Percentiles rank a stretch among this genome's conserved stretches.
phyloP scores from a whole-genome alignment of 2,888 invertebrate species.

The Halictus quadricinctus region DNA sequence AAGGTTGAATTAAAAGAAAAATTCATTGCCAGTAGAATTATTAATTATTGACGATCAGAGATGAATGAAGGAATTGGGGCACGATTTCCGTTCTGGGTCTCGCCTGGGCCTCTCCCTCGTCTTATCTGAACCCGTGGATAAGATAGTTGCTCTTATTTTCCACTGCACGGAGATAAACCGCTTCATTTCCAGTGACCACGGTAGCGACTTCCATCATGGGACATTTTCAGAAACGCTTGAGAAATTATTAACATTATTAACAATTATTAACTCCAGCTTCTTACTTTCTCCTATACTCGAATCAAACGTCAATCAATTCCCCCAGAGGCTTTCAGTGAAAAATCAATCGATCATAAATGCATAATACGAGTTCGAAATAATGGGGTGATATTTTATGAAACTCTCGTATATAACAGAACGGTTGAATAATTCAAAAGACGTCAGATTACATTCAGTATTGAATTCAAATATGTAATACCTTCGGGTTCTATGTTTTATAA shows the following conservation, averaged over 20 bases:
- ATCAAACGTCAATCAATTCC: neutral
- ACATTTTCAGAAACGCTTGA: neutral
- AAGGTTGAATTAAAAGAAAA: neutral
- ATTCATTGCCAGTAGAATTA: neutral
- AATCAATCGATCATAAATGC: neutral
- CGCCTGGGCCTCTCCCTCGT: conserved; percentile 61
- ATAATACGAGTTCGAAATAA: neutral
- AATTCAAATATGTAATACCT: neutral
- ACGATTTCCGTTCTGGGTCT: conserved; percentile 53
- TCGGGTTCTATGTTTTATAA: neutral
- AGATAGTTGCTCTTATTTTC: conserved; percentile 62
- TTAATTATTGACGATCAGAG: conserved; percentile 6
- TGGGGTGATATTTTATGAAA: neutral
- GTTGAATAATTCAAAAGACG: neutral
- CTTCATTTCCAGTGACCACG: neutral
- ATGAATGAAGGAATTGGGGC: conserved; percentile 43
- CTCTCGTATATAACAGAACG: neutral
- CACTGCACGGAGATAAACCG: conserved; percentile 53
- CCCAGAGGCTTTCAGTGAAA: neutral
- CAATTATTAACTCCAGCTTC: neutral
- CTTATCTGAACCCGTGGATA: conserved; percentile 72
- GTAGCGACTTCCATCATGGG: neutral
- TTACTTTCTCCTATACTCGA: neutral
- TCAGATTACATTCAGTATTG: neutral
- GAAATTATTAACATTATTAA: neutral